Conservation (phyloP, 2,888 invertebrate genomes). For the Temnothorax unifasciatus region DNA sequence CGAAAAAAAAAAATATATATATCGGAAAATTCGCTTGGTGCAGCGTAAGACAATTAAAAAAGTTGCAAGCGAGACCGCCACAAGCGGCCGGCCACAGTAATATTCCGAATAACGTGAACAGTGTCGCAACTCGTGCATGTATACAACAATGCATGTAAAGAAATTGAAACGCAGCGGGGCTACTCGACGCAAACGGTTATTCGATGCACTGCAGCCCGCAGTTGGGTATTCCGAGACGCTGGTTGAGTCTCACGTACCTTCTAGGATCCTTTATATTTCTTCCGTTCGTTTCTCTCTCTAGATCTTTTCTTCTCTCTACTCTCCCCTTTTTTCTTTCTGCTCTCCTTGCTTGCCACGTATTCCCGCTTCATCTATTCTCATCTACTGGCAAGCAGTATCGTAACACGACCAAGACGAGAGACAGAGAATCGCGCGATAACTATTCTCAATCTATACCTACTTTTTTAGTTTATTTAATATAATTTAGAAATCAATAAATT, state of each 20-base stretch:
- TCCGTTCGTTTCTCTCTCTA: conserved; percentile 18
- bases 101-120: conserved; percentile 55
- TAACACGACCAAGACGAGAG: not conserved
- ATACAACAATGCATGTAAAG: conserved; percentile 19
- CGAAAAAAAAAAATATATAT: not conserved
- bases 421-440: not conserved
- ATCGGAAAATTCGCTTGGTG: conserved; percentile 30
- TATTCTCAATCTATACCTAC: not conserved
- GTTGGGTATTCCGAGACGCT: conserved; percentile 36
- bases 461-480: not conserved
- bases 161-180: conserved; percentile 33
- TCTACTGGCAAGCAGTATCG: not conserved
- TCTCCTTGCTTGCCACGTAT: conserved; percentile 22
- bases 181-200: conserved; percentile 29
- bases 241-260: conserved; percentile 32
- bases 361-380: conserved; percentile 33
- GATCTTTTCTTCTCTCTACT: not conserved
- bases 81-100: conserved; percentile 53
- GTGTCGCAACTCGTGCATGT: conserved; percentile 38
- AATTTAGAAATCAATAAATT: not conserved
- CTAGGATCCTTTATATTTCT: conserved; percentile 40
- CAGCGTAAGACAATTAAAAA: conserved; percentile 44
- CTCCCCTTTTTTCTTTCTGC: not conserved
- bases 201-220: conserved; percentile 28
- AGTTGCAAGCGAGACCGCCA: conserved; percentile 42